A percentile compares a stretch with the other conserved stretches of the same genome.
Conservation (phyloP, 2,113 vertebrate species). For the Rhabdornis inornatus region DNA sequence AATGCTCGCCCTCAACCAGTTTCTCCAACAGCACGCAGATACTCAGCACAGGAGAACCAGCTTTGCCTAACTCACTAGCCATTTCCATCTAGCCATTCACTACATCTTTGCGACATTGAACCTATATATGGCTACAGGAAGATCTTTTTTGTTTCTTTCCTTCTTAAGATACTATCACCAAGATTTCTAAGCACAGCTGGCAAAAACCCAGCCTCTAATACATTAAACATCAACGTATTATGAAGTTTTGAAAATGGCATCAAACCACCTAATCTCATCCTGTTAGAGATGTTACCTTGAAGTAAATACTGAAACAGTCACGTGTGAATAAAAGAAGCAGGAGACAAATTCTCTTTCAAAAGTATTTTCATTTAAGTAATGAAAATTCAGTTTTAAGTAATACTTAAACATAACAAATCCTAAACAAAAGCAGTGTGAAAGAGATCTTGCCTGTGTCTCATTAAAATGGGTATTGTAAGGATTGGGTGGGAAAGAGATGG, state of each 20-base stretch:
- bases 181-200: neutral
- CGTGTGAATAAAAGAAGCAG: neutral
- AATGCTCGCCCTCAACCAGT: neutral
- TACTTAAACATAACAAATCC: neutral
- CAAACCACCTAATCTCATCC: neutral
- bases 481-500: neutral
- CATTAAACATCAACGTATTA: neutral
- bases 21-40: accelerated
- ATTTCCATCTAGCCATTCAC: neutral
- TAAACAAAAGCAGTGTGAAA: neutral
- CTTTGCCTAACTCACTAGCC: neutral
- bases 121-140: neutral
- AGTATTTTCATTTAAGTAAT: neutral
- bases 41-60: neutral
- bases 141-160: neutral
- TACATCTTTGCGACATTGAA: neutral
- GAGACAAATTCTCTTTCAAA: neutral
- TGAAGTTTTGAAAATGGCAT: neutral
- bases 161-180: neutral
- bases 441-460: neutral
- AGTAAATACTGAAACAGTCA: neutral
- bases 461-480: neutral
- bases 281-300: neutral
- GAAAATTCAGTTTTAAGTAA: neutral
- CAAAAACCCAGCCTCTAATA: neutral